Evolutionary conservation across 2,797 vertebrate species (phyloP).

Genomic region (Eurystomus glaucurus): DNA sequence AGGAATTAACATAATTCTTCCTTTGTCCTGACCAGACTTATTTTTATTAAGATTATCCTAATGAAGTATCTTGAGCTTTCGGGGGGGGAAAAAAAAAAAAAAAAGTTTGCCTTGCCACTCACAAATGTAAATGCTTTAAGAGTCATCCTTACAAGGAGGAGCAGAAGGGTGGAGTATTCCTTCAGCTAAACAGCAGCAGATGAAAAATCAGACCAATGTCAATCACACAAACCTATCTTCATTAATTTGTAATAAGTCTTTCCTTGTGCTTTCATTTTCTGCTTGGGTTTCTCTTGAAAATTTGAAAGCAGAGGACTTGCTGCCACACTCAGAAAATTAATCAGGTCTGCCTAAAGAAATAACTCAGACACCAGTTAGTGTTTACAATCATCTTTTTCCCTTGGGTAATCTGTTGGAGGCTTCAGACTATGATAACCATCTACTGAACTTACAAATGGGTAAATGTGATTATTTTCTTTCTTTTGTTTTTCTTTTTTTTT

Average conservation of each 20-base stretch:
- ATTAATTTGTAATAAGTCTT: not conserved
- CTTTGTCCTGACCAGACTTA: not conserved
- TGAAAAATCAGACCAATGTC: not conserved
- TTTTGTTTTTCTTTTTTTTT: not conserved
- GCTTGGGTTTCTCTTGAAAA: not conserved
- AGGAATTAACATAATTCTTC: not conserved
- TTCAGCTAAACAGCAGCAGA: not conserved
- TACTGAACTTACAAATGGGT: not conserved
- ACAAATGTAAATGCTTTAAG: not conserved
- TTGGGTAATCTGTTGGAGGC: not conserved
- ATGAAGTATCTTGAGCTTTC: not conserved
- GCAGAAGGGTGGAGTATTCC: not conserved
- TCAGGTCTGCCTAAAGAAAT: not conserved
- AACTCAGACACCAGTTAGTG: not conserved
- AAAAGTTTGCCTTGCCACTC: not conserved
- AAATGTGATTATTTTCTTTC: not conserved
- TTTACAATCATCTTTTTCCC: not conserved
- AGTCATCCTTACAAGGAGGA: not conserved
- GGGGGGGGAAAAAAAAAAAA: not conserved
- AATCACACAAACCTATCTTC: not conserved
- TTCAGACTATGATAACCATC: not conserved
- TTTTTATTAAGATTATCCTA: not conserved
- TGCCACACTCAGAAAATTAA: not conserved
- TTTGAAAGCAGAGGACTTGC: not conserved
- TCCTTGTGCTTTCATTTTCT: not conserved